phyloP scores from a whole-genome alignment of 2,888 invertebrate species.

The Coleophora deauratella region DNA sequence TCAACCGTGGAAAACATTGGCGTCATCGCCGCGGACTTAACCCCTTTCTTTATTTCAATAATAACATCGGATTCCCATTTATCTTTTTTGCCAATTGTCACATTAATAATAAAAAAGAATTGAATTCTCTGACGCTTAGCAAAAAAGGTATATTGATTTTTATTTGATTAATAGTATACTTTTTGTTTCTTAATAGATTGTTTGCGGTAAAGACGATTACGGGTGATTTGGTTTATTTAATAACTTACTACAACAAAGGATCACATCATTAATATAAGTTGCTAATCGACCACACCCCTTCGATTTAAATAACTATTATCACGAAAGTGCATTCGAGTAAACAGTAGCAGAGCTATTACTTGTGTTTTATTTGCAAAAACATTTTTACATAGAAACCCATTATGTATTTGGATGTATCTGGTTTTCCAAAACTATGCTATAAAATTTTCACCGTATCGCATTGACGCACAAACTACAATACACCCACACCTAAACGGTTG shows the following conservation, averaged over 20 bases:
- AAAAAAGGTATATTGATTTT: slow-evolving; percentile 17
- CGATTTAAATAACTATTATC: slow-evolving; percentile 17
- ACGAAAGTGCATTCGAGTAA: too few relatives aligned
- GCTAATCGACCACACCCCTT: slow-evolving; percentile 39
- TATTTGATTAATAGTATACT: slow-evolving; percentile 47
- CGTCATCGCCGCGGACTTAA: slow-evolving; percentile 34
- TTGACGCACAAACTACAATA: not conserved
- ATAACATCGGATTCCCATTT: slow-evolving; percentile 39
- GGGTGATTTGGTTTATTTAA: slow-evolving; percentile 37
- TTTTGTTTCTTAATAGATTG: slow-evolving; percentile 40
- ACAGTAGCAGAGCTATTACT: too few relatives aligned
- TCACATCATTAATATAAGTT: slow-evolving; percentile 24
- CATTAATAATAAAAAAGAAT: slow-evolving; percentile 22
- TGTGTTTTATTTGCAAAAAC: too few relatives aligned
- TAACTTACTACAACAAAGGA: slow-evolving; percentile 19
- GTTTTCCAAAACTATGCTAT: too few relatives aligned
- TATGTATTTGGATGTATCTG: too few relatives aligned
- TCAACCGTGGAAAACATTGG: slow-evolving; percentile 52
- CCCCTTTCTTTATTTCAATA: slow-evolving; percentile 32
- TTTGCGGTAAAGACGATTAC: slow-evolving; percentile 47
- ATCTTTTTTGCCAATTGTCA: slow-evolving; percentile 33
- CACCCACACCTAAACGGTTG: slow-evolving; percentile 32
- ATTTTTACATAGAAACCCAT: too few relatives aligned
- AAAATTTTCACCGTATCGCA: too few relatives aligned
- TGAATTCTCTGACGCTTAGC: slow-evolving; percentile 31